Evolutionary conservation across 2,113 vertebrate genomes (phyloP).

Genomic region (Aptenodytes forsteri): DNA sequence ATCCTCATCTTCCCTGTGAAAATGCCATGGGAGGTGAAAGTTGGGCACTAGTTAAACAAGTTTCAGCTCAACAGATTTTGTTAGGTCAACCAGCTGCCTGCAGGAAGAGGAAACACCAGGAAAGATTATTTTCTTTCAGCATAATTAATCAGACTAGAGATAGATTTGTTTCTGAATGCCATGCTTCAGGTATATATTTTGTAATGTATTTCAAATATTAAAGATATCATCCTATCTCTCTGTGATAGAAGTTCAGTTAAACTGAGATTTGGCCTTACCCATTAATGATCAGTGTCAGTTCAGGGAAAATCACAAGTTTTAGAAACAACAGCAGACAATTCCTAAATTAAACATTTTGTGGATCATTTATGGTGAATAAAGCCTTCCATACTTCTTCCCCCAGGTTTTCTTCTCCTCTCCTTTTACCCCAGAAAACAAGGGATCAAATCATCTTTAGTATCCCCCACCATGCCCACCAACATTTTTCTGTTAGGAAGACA

Average conservation of each 20-base stretch:
- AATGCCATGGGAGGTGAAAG: not conserved
- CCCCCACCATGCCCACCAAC: not conserved
- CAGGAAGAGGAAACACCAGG: not conserved
- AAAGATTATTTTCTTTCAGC: not conserved
- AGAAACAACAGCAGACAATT: not conserved
- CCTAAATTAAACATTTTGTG: not conserved
- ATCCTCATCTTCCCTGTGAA: not conserved
- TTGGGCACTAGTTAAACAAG: not conserved
- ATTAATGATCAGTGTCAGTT: not conserved
- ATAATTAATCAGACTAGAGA: not conserved
- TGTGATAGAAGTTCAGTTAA: not conserved
- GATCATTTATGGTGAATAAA: not conserved
- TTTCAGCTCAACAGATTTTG: not conserved
- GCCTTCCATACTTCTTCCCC: not conserved
- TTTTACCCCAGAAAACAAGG: not conserved
- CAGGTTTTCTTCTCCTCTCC: not conserved
- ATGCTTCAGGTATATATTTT: not conserved
- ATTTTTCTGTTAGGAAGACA: not conserved
- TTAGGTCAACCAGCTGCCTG: not conserved
- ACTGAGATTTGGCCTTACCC: not conserved
- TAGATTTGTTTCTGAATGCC: not conserved
- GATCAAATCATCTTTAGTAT: not conserved
- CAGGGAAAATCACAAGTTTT: not conserved
- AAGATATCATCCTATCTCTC: not conserved
- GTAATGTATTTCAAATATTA: not conserved